These are phyloP conservation scores for Leucophenga montana DNA, from an alignment of 2,888 invertebrate species.

Conservation along the genomic window DNA sequence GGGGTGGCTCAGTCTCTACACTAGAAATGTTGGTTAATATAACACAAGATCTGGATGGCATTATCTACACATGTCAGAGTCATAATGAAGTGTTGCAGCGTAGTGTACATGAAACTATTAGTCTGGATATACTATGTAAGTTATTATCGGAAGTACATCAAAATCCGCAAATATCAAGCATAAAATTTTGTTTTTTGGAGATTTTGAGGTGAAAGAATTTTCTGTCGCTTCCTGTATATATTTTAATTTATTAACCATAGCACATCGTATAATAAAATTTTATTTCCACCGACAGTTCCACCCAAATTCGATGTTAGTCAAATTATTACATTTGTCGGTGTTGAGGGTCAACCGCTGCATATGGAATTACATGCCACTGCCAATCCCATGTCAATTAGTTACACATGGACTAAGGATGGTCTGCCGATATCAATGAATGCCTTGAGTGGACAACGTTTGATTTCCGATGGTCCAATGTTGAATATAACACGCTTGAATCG, in stretches of 20 bases:
- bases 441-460: constrained; percentile 62
- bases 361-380: constrained; percentile 68
- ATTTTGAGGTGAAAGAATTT: neutral
- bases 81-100: constrained; percentile 69
- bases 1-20: constrained; percentile 70
- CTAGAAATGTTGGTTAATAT: constrained; percentile 68
- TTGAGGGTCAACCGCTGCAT: constrained; percentile 68
- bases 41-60: constrained; percentile 70
- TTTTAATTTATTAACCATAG: no score
- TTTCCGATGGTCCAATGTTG: constrained; percentile 66
- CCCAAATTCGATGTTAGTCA: constrained; percentile 67
- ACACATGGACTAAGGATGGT: constrained; percentile 70
- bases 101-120: constrained; percentile 69
- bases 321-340: constrained; percentile 61
- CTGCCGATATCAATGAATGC: constrained; percentile 67
- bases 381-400: constrained; percentile 70
- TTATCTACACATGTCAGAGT: constrained; percentile 70
- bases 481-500: constrained; percentile 67
- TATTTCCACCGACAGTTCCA: constrained; percentile 51
- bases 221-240: no score
- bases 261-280: no score
- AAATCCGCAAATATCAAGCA: no score
- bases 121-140: constrained; percentile 69
- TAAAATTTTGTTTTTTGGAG: neutral
- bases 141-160: neutral